phyloP scores from a whole-genome alignment of 2,888 invertebrate genomes.

The Apodemia mormo region DNA sequence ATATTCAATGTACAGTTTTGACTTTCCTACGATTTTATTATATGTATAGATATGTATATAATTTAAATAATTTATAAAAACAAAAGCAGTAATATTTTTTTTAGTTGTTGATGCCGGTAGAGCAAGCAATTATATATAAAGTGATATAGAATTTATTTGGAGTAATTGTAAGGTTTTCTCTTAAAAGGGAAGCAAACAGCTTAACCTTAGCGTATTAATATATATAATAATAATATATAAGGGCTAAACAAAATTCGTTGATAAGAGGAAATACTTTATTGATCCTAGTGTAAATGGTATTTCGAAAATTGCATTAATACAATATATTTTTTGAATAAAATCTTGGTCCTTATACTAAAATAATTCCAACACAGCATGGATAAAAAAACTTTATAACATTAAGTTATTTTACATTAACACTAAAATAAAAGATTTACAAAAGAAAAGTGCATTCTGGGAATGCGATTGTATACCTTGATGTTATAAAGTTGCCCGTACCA shows the following conservation, averaged over 20 bases:
- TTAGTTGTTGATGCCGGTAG: too few relatives aligned
- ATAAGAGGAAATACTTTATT: slow-evolving; percentile 77
- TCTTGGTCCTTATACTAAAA: slow-evolving; percentile 77
- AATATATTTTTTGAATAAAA: slow-evolving; percentile 76
- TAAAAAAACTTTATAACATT: slow-evolving; percentile 70
- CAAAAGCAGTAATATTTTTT: too few relatives aligned
- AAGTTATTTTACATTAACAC: slow-evolving; percentile 64
- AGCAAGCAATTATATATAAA: too few relatives aligned
- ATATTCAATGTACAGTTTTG: too few relatives aligned
- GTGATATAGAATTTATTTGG: too few relatives aligned
- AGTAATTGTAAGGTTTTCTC: too few relatives aligned
- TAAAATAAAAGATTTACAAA: slow-evolving; percentile 56
- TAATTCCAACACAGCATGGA: slow-evolving; percentile 63
- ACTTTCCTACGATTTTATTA: too few relatives aligned
- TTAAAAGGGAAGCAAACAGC: too few relatives aligned
- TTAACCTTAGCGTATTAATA: too few relatives aligned
- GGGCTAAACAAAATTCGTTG: slow-evolving; percentile 51
- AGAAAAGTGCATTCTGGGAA: slow-evolving; percentile 29
- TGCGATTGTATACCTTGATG: slow-evolving; percentile 28
- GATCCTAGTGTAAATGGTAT: slow-evolving; percentile 79
- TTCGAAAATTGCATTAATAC: slow-evolving; percentile 79
- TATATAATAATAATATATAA: too few relatives aligned
- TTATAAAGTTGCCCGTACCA: slow-evolving; percentile 14
- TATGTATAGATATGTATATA: too few relatives aligned
- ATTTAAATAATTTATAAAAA: too few relatives aligned